phyloP scores from a whole-genome alignment of 2,888 invertebrate genomes.

The Epinotia ramella region DNA sequence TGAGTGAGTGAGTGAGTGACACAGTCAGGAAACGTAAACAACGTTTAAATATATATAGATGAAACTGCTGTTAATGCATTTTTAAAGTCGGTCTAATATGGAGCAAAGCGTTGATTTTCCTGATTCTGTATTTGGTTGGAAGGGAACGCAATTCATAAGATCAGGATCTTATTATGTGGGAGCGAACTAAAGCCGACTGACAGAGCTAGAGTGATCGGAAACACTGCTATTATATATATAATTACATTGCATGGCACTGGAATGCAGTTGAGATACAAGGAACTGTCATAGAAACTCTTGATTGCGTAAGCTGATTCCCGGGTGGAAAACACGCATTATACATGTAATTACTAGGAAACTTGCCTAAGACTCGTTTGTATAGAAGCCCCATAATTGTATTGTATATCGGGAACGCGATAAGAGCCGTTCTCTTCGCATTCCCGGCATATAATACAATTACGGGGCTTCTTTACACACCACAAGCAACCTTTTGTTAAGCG shows the following conservation, averaged over 20 bases:
- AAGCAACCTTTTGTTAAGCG: constrained; percentile 4
- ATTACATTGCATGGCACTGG: neutral
- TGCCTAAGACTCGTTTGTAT: neutral
- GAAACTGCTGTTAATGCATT: neutral
- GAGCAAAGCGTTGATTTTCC: no score
- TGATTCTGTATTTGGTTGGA: no score
- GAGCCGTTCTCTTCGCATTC: no score
- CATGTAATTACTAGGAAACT: neutral
- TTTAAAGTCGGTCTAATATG: no score
- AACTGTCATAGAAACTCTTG: neutral
- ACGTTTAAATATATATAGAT: no score
- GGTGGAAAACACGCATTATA: neutral
- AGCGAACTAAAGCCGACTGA: neutral
- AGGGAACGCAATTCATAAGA: neutral
- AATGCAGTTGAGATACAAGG: neutral
- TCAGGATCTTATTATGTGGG: neutral
- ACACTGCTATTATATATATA: neutral
- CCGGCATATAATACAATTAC: no score
- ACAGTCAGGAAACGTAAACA: no score
- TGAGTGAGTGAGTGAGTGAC: no score
- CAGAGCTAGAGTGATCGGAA: neutral
- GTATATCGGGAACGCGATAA: neutral
- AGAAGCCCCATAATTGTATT: neutral
- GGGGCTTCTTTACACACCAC: neutral
- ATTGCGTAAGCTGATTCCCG: neutral